Conservation (phyloP, 2,113 vertebrate species). For the Protobothrops mucrosquamatus region DNA sequence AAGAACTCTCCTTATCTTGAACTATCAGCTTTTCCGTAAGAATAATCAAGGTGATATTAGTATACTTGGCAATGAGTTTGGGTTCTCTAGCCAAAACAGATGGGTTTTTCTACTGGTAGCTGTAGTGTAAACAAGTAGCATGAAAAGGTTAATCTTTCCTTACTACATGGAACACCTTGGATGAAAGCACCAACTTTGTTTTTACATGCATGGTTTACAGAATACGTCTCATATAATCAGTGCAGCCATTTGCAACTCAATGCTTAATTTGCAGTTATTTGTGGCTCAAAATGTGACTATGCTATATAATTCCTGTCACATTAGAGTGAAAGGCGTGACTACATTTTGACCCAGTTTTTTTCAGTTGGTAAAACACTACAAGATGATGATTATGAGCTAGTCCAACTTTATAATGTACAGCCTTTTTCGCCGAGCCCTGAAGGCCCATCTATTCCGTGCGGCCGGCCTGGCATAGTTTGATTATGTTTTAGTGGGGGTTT, state of each 20-base stretch:
- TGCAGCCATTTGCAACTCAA: constrained; percentile 47
- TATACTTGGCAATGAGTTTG: not conserved
- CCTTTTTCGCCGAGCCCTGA: too few relatives aligned
- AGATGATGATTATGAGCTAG: constrained; percentile 51
- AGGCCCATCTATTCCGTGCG: too few relatives aligned
- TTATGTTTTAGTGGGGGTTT: too few relatives aligned
- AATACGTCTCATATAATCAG: constrained; percentile 42
- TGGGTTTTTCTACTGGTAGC: not conserved
- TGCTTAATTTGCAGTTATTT: constrained; percentile 51
- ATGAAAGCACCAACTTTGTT: not conserved
- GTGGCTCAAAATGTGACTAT: constrained; percentile 39
- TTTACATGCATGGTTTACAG: constrained; percentile 18
- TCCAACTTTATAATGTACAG: constrained; percentile 53
- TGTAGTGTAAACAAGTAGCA: not conserved
- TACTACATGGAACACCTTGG: not conserved
- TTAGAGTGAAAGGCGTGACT: constrained; percentile 42
- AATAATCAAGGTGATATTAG: not conserved
- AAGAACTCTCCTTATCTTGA: not conserved
- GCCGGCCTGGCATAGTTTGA: too few relatives aligned
- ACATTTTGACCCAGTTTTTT: constrained; percentile 44
- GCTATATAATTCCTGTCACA: constrained; percentile 29
- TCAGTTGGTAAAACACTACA: constrained; percentile 56
- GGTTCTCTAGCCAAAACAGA: not conserved
- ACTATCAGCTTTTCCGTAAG: not conserved
- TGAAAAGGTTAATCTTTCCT: rapidly evolving